Base-by-base conservation (phyloP, 2,888 invertebrate species). In the Balanococcus diminutus region DNA sequence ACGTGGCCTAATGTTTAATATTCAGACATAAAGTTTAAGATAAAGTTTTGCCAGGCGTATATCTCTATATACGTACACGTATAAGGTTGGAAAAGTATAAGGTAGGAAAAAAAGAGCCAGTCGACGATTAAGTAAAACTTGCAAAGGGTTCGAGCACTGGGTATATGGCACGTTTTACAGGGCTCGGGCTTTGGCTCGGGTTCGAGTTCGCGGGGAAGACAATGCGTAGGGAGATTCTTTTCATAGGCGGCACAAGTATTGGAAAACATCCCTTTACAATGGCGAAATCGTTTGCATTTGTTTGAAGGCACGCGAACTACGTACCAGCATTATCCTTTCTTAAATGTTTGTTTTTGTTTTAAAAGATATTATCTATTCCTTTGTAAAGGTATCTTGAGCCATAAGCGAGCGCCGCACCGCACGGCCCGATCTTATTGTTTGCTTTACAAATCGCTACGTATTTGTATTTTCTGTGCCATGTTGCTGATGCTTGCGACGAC, bases 291-390 rank as follows among this genome's bases (percentile, higher is more conserved):
- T 79, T 79, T 19, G 75, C 75, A 36, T 79, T 79, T 36, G 75
- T 79, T 79, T 79, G 75, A 79, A 79, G 75, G 75, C 75, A 79
- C 36, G 75, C 75, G 75, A 79, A 36, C 75, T 79, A 36, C 75
- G 36, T 79, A 79, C 75, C 75, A 79, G 75, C 75, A 79, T 79
- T 79, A 79, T 36, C 75, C 75, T 79, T 79, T 79, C 75, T 79
- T 79, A 79, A 79, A 79, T 79, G 75, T 79, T 79, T 31, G 75
- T 79, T 79, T 79, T 79, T 79, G 75, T 79, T 79, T 79, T 79
- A 79, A 79, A 79, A 32, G 75, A 79, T 79, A 79, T 79, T 79
- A 79, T 79, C 75, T 79, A 79, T 36, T 79, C 32, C 75, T 79
- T 79, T 36, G 67, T 36, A 36, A 36, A 79, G 19, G 75, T 36